Evolutionary conservation across 2,113 vertebrate species (phyloP).

Genomic region (Psittacula cyanocephala): DNA sequence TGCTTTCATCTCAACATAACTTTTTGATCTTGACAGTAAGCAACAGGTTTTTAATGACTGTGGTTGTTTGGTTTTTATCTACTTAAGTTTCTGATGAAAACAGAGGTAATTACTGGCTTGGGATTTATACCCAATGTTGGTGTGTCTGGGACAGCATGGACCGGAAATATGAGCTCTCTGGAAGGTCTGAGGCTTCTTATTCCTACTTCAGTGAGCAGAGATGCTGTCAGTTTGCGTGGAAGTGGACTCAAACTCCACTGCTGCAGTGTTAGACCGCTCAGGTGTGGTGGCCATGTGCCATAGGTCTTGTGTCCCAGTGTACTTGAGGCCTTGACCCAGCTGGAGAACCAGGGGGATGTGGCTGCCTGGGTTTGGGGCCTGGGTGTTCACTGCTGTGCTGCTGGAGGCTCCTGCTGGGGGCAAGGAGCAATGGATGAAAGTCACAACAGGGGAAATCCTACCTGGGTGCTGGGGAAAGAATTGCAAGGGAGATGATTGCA

Average conservation of each 20-base stretch:
- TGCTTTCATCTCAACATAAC: neutral
- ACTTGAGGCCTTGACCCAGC: too few species aligned
- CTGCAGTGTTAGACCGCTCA: rapidly evolving
- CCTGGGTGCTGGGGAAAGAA: neutral
- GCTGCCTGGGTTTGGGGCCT: neutral
- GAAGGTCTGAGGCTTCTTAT: rapidly evolving
- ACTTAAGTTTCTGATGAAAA: neutral
- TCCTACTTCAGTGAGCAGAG: neutral
- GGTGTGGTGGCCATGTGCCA: rapidly evolving
- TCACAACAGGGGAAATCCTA: neutral
- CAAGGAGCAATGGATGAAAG: neutral
- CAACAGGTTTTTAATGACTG: neutral
- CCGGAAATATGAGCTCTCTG: neutral
- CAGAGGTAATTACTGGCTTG: neutral
- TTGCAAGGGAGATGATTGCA: too few species aligned
- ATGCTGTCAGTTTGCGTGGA: neutral
- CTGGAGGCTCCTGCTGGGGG: neutral
- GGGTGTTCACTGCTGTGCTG: rapidly evolving
- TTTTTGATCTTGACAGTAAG: neutral
- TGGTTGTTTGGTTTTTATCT: neutral
- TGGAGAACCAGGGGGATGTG: rapidly evolving
- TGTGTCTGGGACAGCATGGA: neutral
- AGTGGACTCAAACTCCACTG: neutral
- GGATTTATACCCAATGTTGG: neutral
- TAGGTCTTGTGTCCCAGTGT: neutral